Evolutionary conservation across 2,797 vertebrate genomes (phyloP).

Genomic region (Geotrypetes seraphini): DNA sequence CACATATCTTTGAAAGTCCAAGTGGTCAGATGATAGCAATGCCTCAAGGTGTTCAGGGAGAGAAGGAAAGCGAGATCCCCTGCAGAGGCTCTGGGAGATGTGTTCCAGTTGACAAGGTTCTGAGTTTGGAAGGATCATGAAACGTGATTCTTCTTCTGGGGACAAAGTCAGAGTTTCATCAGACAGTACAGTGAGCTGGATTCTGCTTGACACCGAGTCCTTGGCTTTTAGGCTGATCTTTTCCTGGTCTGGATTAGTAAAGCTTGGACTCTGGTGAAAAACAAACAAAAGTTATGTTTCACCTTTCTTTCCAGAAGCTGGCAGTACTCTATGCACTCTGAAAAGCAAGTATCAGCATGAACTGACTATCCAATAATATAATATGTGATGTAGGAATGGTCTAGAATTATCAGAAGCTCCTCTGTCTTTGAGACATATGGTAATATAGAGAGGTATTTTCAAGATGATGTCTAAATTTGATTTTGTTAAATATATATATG

Average conservation of each 20-base stretch:
- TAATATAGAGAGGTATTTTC: too few relatives aligned
- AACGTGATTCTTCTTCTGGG: slow-evolving; percentile 46
- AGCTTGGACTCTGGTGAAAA: slow-evolving; percentile 51
- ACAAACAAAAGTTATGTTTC: too few relatives aligned
- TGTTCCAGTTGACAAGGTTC: slow-evolving; percentile 31
- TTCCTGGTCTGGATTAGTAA: slow-evolving; percentile 49
- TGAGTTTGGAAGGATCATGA: slow-evolving; percentile 7
- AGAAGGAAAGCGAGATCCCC: slow-evolving; percentile 71
- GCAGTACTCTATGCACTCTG: too few relatives aligned
- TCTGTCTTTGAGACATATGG: too few relatives aligned
- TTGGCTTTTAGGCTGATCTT: slow-evolving; percentile 52
- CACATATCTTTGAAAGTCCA: slow-evolving; percentile 77
- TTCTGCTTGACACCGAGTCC: slow-evolving; percentile 60
- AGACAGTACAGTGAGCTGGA: slow-evolving; percentile 47
- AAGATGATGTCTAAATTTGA: too few relatives aligned
- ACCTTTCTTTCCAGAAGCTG: too few relatives aligned
- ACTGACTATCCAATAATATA: too few relatives aligned
- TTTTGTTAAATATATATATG: too few relatives aligned
- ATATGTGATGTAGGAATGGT: too few relatives aligned
- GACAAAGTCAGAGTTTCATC: slow-evolving; percentile 54
- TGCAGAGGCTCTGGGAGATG: slow-evolving; percentile 42
- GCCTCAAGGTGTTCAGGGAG: slow-evolving; percentile 80
- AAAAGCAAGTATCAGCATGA: too few relatives aligned
- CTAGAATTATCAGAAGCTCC: too few relatives aligned
- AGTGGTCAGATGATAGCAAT: slow-evolving; percentile 39